These are phyloP conservation scores for Nothoprocta pentlandii DNA, from an alignment of 2,113 vertebrate species.

Conservation along the genomic window DNA sequence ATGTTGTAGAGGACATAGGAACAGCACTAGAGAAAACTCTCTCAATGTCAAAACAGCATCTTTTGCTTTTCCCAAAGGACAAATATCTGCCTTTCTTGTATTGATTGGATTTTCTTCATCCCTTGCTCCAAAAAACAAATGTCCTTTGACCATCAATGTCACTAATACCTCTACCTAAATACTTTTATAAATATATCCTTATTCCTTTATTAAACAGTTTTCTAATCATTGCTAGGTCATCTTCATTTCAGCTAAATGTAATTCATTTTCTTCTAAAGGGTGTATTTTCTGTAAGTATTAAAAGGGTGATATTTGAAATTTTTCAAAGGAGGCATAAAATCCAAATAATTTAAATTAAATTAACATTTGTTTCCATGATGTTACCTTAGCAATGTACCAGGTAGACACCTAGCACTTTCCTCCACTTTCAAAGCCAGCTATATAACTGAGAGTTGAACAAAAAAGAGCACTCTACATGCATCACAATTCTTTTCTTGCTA, in stretches of 20 bases:
- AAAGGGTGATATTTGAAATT: constrained; percentile 29
- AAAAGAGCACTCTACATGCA: constrained; percentile 45
- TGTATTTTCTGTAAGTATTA: background rate
- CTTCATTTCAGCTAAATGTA: constrained; percentile 30
- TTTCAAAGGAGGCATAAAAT: constrained; percentile 34
- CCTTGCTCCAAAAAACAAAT: background rate
- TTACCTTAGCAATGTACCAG: constrained; percentile 40
- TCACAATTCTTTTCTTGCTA: constrained; percentile 69
- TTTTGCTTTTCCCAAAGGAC: background rate
- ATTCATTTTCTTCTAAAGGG: constrained; percentile 2
- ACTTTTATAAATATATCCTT: background rate
- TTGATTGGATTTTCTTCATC: background rate
- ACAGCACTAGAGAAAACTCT: background rate
- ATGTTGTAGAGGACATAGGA: background rate
- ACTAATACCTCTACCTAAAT: background rate
- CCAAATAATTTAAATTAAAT: background rate
- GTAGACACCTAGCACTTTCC: constrained; percentile 15
- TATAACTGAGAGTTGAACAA: constrained; percentile 36
- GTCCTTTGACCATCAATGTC: background rate
- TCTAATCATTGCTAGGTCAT: constrained; percentile 19
- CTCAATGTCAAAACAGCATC: background rate
- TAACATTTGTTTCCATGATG: constrained; percentile 56
- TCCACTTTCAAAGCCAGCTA: constrained; percentile 8
- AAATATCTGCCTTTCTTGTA: background rate
- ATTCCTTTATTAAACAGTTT: background rate